These are phyloP conservation scores for Microctonus hyperodae DNA, from an alignment of 2,888 invertebrate genomes.

Conservation along the genomic window DNA sequence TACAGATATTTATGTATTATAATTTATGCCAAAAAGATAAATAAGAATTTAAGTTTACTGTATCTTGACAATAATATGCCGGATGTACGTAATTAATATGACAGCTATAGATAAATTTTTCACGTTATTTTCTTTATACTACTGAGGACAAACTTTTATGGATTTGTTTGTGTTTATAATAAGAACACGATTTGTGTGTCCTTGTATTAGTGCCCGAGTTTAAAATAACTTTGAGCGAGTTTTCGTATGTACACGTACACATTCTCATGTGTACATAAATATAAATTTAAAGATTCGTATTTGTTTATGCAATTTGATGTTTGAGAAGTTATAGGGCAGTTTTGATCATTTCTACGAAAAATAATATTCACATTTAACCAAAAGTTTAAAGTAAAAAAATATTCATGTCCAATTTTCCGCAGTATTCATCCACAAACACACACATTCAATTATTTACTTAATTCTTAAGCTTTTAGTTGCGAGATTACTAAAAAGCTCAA, in stretches of 20 bases:
- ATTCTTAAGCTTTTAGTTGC: no score
- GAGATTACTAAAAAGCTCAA: neutral
- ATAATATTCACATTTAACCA: neutral
- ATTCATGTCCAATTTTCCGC: no score
- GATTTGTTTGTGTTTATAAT: neutral
- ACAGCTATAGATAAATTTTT: neutral
- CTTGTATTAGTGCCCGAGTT: slow-evolving; percentile 1
- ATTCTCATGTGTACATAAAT: neutral
- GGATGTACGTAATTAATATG: neutral
- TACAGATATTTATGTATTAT: neutral
- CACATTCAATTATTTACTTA: no score
- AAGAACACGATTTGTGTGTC: neutral
- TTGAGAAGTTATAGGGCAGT: neutral
- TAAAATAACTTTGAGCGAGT: neutral
- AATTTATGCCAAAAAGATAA: neutral
- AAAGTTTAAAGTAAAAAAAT: no score
- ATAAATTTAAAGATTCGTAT: neutral
- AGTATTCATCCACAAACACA: no score
- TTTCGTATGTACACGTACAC: no score
- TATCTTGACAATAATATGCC: neutral
- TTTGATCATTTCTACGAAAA: neutral
- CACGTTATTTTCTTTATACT: neutral
- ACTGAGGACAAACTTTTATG: neutral
- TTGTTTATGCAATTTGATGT: neutral
- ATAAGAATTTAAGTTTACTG: neutral